These are phyloP conservation scores for Protula sp. DNA, from an alignment of 2,888 invertebrate species.

Conservation along the genomic window DNA sequence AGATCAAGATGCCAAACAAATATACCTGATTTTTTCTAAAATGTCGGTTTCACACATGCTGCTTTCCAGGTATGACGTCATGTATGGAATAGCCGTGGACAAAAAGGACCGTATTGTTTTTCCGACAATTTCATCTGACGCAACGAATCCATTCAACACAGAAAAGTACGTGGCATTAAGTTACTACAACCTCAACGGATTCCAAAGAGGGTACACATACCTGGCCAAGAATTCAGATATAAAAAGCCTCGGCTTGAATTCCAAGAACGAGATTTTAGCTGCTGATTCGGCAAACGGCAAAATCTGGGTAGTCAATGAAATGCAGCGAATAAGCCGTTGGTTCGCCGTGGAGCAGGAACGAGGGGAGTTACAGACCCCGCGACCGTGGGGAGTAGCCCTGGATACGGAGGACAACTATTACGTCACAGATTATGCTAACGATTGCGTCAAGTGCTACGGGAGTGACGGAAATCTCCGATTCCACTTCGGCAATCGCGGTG, in stretches of 20 bases:
- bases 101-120: constrained; percentile 6
- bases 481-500: constrained; percentile 57
- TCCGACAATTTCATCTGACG: neutral
- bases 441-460: constrained; percentile 57
- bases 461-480: constrained; percentile 55
- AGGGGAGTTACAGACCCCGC: neutral
- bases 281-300: constrained; percentile 4
- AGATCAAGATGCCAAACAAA: no score
- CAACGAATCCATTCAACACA: neutral
- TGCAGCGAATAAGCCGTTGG: neutral
- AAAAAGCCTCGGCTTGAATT: constrained; percentile 2
- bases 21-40: no score
- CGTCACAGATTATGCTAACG: constrained; percentile 37
- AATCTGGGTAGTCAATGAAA: neutral
- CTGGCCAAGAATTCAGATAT: neutral
- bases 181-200: neutral
- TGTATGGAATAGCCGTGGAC: constrained; percentile 4
- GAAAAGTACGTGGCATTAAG: neutral
- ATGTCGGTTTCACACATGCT: no score
- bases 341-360: neutral
- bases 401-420: neutral
- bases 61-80: no score
- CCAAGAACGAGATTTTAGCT: constrained; percentile 1
- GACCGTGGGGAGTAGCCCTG: neutral
- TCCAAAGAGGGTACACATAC: neutral